phyloP scores from a whole-genome alignment of 2,888 invertebrate genomes.

The Neoitamus cyanurus region DNA sequence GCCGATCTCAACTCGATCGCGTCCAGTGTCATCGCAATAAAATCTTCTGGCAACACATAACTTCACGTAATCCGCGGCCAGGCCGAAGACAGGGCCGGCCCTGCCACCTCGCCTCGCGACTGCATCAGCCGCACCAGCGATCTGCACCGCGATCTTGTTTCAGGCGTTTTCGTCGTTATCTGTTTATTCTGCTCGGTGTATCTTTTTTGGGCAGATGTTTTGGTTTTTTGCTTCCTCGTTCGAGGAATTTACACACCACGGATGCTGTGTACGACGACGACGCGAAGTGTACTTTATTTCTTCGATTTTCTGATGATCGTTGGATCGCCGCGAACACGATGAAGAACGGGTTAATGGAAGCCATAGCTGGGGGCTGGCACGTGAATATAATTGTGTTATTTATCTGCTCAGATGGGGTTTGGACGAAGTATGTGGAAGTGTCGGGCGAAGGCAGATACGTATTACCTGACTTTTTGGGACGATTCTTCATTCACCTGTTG shows the following conservation, averaged over 20 bases:
- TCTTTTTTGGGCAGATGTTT: constrained; percentile 30
- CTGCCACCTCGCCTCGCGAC: background rate
- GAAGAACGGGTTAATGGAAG: background rate
- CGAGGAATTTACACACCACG: constrained; percentile 10
- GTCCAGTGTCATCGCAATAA: background rate
- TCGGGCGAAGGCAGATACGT: background rate
- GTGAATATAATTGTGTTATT: background rate
- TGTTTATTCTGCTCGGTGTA: constrained; percentile 18
- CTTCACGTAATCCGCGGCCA: constrained; percentile 19
- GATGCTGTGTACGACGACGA: background rate
- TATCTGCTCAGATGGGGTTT: background rate
- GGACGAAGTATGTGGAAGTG: background rate
- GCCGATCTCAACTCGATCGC: background rate
- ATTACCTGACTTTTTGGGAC: background rate
- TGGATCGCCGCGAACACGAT: background rate
- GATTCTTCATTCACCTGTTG: background rate
- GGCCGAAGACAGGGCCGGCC: background rate
- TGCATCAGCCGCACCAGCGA: background rate
- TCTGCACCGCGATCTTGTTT: constrained; percentile 13
- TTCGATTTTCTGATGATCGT: background rate
- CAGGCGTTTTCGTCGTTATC: constrained; percentile 28
- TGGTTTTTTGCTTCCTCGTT: constrained; percentile 16
- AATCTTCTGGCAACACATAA: constrained; percentile 28
- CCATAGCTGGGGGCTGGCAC: background rate
- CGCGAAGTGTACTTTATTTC: background rate